A percentile compares a stretch with the other conserved stretches of the same genome.
Evolutionary conservation across 92 coral and sea anemone genomes (phyloP).

Genomic region (Palythoa grandiflora): DNA sequence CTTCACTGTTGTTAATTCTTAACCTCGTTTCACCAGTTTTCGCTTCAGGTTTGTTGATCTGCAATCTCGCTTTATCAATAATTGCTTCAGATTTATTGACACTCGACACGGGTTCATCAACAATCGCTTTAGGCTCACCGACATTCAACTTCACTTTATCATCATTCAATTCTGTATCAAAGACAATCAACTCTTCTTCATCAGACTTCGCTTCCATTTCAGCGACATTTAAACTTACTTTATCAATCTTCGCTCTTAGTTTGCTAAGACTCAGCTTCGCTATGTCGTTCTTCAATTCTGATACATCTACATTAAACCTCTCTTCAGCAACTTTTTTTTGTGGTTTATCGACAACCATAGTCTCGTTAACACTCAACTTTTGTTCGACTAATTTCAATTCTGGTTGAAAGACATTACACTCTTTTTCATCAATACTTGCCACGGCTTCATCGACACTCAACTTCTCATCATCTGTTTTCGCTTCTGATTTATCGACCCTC

Average conservation of each 20-base stretch:
- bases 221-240: neutral
- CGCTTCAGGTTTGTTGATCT: neutral
- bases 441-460: neutral
- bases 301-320: too few species aligned
- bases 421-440: neutral
- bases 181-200: neutral
- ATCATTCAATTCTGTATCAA: neutral
- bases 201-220: neutral
- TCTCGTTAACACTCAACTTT: too few species aligned
- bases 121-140: too few species aligned
- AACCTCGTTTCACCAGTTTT: neutral
- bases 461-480: too few species aligned
- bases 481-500: too few species aligned
- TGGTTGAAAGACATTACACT: too few species aligned
- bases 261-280: too few species aligned
- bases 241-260: neutral
- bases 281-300: too few species aligned
- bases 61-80: neutral
- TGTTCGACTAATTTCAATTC: too few species aligned
- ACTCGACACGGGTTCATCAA: neutral
- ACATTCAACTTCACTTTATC: neutral
- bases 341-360: too few species aligned
- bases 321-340: too few species aligned
- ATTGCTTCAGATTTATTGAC: neutral
- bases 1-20: neutral